These are phyloP conservation scores for Synchiropus splendidus DNA, from an alignment of 2,113 vertebrate species.

Conservation along the genomic window DNA sequence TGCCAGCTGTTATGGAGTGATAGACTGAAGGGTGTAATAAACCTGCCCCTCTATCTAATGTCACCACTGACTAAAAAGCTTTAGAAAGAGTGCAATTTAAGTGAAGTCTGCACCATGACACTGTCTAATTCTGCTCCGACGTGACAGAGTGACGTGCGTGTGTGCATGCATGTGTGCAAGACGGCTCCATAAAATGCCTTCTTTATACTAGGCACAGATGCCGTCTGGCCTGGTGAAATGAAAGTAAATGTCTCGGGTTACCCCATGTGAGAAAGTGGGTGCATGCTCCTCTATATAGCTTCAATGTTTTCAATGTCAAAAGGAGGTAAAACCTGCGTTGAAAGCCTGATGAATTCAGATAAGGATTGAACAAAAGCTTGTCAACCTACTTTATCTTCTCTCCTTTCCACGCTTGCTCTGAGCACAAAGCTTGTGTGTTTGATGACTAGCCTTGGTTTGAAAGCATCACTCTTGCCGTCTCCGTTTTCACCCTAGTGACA, in stretches of 20 bases:
- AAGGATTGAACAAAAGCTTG: constrained; percentile 62
- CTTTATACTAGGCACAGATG: constrained; percentile 47
- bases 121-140: too few species aligned
- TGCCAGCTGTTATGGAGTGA: too few species aligned
- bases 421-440: constrained; percentile 40
- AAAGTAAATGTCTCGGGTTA: constrained; percentile 60
- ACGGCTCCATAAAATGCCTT: constrained; percentile 49
- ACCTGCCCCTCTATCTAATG: too few species aligned
- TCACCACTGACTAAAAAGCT: too few species aligned
- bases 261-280: constrained; percentile 41
- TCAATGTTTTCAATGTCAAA: constrained; percentile 68
- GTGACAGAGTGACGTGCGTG: neutral
- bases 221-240: constrained; percentile 54
- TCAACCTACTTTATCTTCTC: constrained; percentile 35
- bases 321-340: constrained; percentile 61
- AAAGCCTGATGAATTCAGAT: constrained; percentile 65
- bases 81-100: too few species aligned
- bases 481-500: constrained; percentile 34
- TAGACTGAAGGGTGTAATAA: too few species aligned
- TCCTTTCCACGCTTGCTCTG: constrained; percentile 14
- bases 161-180: constrained; percentile 19
- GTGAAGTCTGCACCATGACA: too few species aligned
- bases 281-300: constrained; percentile 23
- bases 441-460: constrained; percentile 34
- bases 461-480: constrained; percentile 30